Percentiles rank a stretch among this genome's conserved stretches.
Conservation (phyloP, 2,888 invertebrate genomes). For the Nysson spinosus region DNA sequence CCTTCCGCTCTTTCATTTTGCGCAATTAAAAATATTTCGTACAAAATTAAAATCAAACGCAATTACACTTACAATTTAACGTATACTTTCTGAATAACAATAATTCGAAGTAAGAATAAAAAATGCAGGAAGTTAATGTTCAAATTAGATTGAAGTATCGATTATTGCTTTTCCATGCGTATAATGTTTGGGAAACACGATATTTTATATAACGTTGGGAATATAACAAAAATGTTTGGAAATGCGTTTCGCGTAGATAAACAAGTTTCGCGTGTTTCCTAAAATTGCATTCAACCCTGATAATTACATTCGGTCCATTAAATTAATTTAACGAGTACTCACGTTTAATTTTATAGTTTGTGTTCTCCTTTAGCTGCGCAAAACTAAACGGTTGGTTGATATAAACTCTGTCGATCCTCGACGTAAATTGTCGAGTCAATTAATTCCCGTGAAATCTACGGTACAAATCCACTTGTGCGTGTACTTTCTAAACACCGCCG, state of each 20-base stretch:
- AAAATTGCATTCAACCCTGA: too few species aligned
- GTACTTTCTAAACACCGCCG: conserved; percentile 49
- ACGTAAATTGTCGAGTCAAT: conserved; percentile 35
- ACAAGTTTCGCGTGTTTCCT: too few species aligned
- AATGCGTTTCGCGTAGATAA: too few species aligned
- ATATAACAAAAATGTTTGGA: too few species aligned
- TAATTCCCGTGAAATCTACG: conserved; percentile 46
- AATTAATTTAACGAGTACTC: too few species aligned
- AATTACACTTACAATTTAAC: conserved; percentile 13
- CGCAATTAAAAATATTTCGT: conserved; percentile 21
- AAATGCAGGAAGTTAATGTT: too few species aligned
- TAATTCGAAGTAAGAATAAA: too few species aligned
- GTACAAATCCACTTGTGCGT: conserved; percentile 26
- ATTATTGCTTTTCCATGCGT: neutral
- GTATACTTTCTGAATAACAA: too few species aligned
- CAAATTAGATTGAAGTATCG: too few species aligned
- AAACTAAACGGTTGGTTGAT: conserved; percentile 11
- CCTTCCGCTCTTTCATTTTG: conserved; percentile 8
- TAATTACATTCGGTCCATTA: too few species aligned
- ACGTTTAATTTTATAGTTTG: neutral
- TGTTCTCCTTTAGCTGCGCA: conserved; percentile 3
- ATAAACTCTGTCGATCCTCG: conserved; percentile 12
- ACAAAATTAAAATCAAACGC: neutral
- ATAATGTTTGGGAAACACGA: neutral
- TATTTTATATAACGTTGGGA: too few species aligned